These are phyloP conservation scores for Samia ricini DNA, from an alignment of 1,140 invertebrate genomes.

Conservation along the genomic window DNA sequence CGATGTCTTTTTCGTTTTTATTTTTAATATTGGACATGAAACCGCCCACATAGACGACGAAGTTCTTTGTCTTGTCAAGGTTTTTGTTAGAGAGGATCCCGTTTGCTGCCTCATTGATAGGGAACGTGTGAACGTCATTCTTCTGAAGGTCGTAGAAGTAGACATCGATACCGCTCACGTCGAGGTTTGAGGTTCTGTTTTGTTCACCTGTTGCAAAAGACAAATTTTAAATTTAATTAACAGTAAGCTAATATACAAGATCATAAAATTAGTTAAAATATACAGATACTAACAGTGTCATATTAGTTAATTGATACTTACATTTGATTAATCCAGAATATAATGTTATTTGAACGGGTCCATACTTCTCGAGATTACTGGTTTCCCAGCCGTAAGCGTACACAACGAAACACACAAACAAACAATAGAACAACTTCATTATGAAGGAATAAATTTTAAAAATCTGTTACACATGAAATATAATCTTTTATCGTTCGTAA, in stretches of 20 bases:
- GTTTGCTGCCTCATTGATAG: constrained; percentile 44
- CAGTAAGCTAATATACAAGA: too few species aligned
- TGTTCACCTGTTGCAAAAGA: constrained; percentile 46
- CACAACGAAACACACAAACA: not conserved
- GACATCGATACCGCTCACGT: constrained; percentile 53
- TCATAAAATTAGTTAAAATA: too few species aligned
- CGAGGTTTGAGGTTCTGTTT: constrained; percentile 42
- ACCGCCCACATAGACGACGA: constrained; percentile 59
- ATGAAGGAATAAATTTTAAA: not conserved
- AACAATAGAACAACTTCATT: not conserved
- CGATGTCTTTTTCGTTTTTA: constrained; percentile 48
- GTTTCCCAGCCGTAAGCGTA: not conserved
- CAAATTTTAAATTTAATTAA: too few species aligned
- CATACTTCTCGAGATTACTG: not conserved
- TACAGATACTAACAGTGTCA: too few species aligned
- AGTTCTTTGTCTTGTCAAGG: constrained; percentile 54
- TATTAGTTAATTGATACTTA: too few species aligned
- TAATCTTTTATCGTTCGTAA: not conserved
- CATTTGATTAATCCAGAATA: not conserved
- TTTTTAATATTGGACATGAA: constrained; percentile 66
- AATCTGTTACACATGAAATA: not conserved
- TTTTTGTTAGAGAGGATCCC: constrained; percentile 41
- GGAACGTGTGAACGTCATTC: constrained; percentile 40
- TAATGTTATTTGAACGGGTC: not conserved
- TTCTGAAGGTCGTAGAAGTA: constrained; percentile 62